These are phyloP conservation scores for Pheucticus melanocephalus DNA, from an alignment of 2,113 vertebrate species.

Conservation along the genomic window DNA sequence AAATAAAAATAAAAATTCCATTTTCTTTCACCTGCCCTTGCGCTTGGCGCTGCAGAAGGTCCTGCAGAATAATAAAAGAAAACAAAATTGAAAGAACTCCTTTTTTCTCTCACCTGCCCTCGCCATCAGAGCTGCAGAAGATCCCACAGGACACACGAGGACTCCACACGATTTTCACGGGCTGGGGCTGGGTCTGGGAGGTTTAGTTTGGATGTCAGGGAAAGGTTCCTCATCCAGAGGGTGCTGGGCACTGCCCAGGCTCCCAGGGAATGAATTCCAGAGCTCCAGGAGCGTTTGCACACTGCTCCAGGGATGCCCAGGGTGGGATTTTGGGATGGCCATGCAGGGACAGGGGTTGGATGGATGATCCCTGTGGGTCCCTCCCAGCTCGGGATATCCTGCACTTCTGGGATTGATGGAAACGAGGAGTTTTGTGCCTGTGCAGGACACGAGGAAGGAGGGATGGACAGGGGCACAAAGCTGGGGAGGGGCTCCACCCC, in stretches of 20 bases:
- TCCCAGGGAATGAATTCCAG: background rate
- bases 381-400: fast-evolving
- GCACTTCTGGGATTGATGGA: background rate
- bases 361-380: background rate
- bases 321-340: background rate
- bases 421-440: background rate
- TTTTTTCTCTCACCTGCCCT: background rate
- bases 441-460: background rate
- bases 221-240: background rate
- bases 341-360: fast-evolving
- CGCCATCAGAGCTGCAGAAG: fast-evolving
- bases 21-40: too few relatives aligned
- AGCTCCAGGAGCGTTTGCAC: fast-evolving
- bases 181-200: background rate
- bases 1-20: too few relatives aligned
- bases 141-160: background rate
- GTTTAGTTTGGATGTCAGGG: fast-evolving
- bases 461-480: fast-evolving
- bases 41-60: too few relatives aligned
- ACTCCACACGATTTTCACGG: fast-evolving
- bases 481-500: background rate
- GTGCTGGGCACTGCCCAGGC: background rate
- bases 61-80: too few relatives aligned
- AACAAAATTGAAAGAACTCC: too few relatives aligned
- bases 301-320: background rate